Evolutionary conservation across 2,113 vertebrate species (phyloP).

Genomic region (Orthochromis indermauri): DNA sequence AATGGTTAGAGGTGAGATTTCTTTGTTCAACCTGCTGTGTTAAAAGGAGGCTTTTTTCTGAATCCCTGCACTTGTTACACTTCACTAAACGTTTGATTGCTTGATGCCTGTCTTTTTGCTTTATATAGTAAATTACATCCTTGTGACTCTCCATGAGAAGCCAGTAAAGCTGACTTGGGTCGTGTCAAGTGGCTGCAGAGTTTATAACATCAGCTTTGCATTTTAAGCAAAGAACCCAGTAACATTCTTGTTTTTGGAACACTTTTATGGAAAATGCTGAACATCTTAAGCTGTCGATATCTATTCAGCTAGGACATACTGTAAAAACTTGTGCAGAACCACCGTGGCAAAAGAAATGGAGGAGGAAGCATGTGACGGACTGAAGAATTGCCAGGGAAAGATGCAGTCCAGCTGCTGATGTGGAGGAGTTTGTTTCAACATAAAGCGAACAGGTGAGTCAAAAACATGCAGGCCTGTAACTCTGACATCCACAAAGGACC

Average conservation of each 20-base stretch:
- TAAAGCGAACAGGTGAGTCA: constrained; percentile 46
- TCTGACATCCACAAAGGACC: constrained; percentile 3
- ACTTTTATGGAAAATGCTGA: not conserved
- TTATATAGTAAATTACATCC: constrained; percentile 21
- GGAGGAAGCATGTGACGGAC: not conserved
- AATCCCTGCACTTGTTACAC: not conserved
- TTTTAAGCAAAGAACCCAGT: too few species aligned
- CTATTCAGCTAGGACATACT: not conserved
- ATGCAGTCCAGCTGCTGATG: constrained; percentile 33
- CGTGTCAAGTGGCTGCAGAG: not conserved
- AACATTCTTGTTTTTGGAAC: not conserved
- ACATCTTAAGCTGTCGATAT: not conserved
- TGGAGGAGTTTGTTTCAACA: constrained; percentile 4
- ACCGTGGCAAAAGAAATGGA: not conserved
- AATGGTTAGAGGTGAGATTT: not conserved
- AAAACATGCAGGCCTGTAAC: constrained; percentile 25
- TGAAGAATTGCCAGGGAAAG: not conserved
- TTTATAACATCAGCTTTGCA: constrained; percentile 40
- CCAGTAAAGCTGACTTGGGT: constrained; percentile 2
- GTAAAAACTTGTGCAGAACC: not conserved
- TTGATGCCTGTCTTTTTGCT: not conserved
- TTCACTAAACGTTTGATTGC: not conserved
- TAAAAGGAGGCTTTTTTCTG: not conserved
- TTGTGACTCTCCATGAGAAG: constrained; percentile 34
- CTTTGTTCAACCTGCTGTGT: not conserved